These are phyloP conservation scores for Apogon talboti DNA, from an alignment of 2,797 vertebrate species.

Conservation along the genomic window DNA sequence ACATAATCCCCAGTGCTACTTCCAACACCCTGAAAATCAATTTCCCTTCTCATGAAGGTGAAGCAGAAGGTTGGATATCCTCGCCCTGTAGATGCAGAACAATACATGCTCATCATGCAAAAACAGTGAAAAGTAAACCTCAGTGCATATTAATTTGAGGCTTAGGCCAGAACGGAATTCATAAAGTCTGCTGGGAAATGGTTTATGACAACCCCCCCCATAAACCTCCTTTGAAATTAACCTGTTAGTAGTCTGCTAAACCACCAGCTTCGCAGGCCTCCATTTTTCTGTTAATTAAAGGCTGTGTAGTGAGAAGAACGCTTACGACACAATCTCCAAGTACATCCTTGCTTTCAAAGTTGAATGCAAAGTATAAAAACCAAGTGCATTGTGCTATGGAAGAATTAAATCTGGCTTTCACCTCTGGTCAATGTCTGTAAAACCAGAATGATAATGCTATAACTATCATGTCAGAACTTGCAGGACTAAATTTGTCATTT, in stretches of 20 bases:
- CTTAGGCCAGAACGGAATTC: constrained; percentile 1
- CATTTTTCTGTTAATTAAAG: constrained; percentile 6
- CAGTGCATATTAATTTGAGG: constrained; percentile 9
- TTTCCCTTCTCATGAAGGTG: background rate
- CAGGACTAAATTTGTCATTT: constrained; percentile 22
- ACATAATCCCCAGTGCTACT: background rate
- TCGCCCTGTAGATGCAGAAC: background rate
- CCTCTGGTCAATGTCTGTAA: background rate
- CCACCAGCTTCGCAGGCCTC: background rate
- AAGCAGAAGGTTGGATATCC: background rate
- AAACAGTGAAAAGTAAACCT: constrained; percentile 2
- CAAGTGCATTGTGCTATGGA: background rate
- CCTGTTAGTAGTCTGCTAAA: constrained; percentile 2
- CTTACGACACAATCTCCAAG: background rate
- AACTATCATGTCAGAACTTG: background rate
- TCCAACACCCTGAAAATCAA: background rate
- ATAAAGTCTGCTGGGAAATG: background rate
- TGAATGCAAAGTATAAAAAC: constrained; percentile 10
- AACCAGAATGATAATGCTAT: background rate
- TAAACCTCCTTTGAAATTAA: constrained; percentile 1
- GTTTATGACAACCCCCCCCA: background rate
- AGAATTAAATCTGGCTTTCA: background rate
- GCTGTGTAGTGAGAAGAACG: background rate
- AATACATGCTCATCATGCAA: background rate
- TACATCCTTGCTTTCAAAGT: background rate